Conservation (phyloP, 2,113 vertebrate genomes). For the Abramis brama region DNA sequence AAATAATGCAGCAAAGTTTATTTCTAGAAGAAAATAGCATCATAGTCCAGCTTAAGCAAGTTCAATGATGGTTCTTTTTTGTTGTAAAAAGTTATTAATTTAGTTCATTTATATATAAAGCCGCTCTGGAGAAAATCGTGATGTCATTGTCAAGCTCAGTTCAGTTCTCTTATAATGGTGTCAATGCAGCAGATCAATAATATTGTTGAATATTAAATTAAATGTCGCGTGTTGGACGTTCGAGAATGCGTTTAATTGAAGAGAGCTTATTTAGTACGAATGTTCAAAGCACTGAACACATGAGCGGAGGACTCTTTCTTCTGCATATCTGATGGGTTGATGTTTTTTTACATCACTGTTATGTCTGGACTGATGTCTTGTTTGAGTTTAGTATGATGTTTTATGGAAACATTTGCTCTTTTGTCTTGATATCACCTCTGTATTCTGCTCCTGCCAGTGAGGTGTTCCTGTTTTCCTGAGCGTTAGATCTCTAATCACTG, state of each 20-base stretch:
- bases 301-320: background rate
- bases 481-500: slow-evolving; percentile 28
- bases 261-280: background rate
- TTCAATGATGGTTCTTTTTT: too few species aligned
- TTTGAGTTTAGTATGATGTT: slow-evolving; percentile 39
- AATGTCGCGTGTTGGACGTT: background rate
- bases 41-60: too few species aligned
- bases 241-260: background rate
- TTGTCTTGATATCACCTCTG: slow-evolving; percentile 29
- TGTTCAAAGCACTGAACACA: background rate
- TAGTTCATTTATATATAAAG: too few species aligned
- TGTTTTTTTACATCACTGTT: slow-evolving; percentile 38
- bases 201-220: too few species aligned
- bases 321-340: background rate
- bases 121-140: too few species aligned
- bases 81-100: too few species aligned
- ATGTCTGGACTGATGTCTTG: slow-evolving; percentile 33
- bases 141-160: too few species aligned
- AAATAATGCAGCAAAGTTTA: too few species aligned
- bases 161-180: too few species aligned
- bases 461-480: slow-evolving; percentile 42
- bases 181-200: too few species aligned
- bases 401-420: slow-evolving; percentile 35
- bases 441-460: slow-evolving; percentile 32
- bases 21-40: too few species aligned